phyloP scores from a whole-genome alignment of 2,888 invertebrate genomes.

The Eupithecia abbreviata region DNA sequence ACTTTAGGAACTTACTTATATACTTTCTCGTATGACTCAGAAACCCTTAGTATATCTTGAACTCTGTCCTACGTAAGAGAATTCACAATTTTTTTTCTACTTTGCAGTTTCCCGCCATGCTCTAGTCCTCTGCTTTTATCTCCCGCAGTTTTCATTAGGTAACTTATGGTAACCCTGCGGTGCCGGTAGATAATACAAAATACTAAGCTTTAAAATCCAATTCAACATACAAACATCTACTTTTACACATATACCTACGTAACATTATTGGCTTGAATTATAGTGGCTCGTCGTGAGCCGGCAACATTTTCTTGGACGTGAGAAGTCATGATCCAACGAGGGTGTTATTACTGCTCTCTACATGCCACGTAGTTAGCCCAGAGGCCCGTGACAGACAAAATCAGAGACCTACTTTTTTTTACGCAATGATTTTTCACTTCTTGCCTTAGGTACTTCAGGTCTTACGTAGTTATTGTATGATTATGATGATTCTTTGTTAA shows the following conservation, averaged over 20 bases:
- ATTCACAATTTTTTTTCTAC: no score
- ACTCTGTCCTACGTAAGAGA: no score
- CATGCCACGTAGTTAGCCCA: constrained; percentile 35
- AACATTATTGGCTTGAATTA: constrained; percentile 71
- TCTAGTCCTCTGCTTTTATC: no score
- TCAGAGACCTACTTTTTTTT: not conserved
- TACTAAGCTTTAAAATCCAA: not conserved
- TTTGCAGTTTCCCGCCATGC: no score
- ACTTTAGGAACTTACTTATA: no score
- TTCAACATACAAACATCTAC: not conserved
- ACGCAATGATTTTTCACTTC: not conserved
- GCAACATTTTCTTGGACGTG: constrained; percentile 53
- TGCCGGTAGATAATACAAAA: not conserved
- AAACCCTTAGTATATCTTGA: no score
- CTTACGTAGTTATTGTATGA: no score
- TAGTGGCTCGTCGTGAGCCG: constrained; percentile 62
- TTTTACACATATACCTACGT: not conserved
- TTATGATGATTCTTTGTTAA: no score
- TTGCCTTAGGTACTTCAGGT: no score
- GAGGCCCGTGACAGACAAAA: constrained; percentile 17
- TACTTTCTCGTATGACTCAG: no score
- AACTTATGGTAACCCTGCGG: no score
- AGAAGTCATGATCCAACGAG: constrained; percentile 49
- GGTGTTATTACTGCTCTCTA: constrained; percentile 41
- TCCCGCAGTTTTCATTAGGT: no score